Base-by-base conservation (phyloP, 1,140 invertebrate genomes). In the Zaprionus kolodkinae region DNA sequence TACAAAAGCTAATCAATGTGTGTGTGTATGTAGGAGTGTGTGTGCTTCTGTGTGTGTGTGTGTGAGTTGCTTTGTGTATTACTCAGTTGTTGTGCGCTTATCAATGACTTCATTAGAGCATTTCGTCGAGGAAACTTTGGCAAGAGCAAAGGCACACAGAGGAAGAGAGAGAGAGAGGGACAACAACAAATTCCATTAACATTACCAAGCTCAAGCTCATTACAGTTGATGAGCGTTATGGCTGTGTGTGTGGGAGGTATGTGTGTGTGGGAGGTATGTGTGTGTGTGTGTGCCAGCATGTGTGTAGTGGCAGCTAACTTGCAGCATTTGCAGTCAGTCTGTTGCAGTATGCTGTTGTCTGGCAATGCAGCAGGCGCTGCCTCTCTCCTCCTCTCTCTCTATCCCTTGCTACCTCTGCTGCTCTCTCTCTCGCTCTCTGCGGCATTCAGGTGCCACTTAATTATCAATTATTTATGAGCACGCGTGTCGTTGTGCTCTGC, bases 401-500 rank as follows among this genome's bases (percentile, higher is more conserved):
- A 1, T 30, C 1, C 4, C 25, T n/a, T n/a, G n/a, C n/a, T n/a
- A n/a, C n/a, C 0, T 13, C 45, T 40, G n/a, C n/a, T n/a, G n/a
- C 4, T 38, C 17, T 38, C 17, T 10, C 6, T 13, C 10, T 0
- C 35, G 11, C 35, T 56, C 7, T 35, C 13, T 43, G 52, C 10
- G 40, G 17, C 50, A 56, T 52, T 45, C 81, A 84, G 81, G 81
- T 84, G 81, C 72, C 30, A 62, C 71, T 74, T 68, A 74, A 89
- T 88, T 87, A 88, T 88, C 84, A 88, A 87, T 87, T 89, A 87
- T 87, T 89, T 87, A 87, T 87, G 84, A 79, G 64, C 63, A 70
- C 69, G 81, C 63, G 17, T 61, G 45, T 62, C 76, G 81, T 21
- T 21, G 21, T 21, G 21, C 52, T 35, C 38, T n/a, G n/a, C n/a